Evolutionary conservation across 2,888 invertebrate genomes (phyloP).

Genomic region (Mesorhabditis spiculigera): DNA sequence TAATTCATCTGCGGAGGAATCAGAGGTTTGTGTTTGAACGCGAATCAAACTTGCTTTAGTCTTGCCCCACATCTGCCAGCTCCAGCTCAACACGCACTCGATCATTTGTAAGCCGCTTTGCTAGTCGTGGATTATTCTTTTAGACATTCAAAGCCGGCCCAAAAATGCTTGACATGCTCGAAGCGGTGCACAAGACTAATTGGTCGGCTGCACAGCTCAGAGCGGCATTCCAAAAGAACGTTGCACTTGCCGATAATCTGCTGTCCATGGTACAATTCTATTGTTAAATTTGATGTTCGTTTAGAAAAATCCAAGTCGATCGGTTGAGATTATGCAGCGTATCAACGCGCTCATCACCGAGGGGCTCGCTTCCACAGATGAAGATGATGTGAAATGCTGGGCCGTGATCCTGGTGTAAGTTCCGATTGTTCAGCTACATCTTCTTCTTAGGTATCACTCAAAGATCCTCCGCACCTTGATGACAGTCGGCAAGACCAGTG

Average conservation of each 20-base stretch:
- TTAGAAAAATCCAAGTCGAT: not conserved
- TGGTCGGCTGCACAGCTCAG: not conserved
- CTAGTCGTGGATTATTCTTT: not conserved
- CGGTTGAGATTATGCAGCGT: not conserved
- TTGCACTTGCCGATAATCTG: no score
- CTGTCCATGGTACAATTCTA: no score
- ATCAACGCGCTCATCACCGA: not conserved
- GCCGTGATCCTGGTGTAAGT: not conserved
- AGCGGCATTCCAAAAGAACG: no score
- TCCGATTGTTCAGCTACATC: not conserved
- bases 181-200: not conserved
- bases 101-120: no score
- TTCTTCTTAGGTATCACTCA: not conserved
- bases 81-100: no score
- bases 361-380: not conserved
- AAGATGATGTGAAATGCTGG: not conserved
- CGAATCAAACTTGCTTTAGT: no score
- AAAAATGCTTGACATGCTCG: not conserved
- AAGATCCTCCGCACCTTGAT: slow-evolving; percentile 1
- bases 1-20: no score
- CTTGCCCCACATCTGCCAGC: no score
- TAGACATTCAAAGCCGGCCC: slow-evolving; percentile 1
- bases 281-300: not conserved
- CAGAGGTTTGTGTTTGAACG: no score
- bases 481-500: slow-evolving; percentile 1